These are phyloP conservation scores for Aspiorhynchus laticeps DNA, from an alignment of 2,113 vertebrate species.

Conservation along the genomic window DNA sequence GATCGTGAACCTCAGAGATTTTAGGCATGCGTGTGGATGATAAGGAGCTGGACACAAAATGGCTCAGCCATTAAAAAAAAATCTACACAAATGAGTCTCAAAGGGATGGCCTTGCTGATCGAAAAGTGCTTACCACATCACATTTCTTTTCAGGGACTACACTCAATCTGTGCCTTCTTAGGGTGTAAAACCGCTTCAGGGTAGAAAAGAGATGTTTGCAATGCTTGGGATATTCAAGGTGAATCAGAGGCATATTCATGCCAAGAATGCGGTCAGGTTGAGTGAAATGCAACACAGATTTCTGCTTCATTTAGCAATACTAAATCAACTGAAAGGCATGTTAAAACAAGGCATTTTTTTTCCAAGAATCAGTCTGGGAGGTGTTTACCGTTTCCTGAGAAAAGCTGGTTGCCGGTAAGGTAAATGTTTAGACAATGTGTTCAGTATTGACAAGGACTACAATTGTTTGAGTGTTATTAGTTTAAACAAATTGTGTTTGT, in stretches of 20 bases:
- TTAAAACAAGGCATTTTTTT: neutral
- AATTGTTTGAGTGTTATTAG: constrained; percentile 2
- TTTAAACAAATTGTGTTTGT: neutral
- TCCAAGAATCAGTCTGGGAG: neutral
- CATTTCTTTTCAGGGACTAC: neutral
- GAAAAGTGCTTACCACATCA: constrained; percentile 9
- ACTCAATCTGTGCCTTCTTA: neutral
- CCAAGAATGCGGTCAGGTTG: neutral
- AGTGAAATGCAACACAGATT: neutral
- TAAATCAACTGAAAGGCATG: neutral
- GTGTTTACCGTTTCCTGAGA: constrained; percentile 31
- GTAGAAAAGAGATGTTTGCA: neutral
- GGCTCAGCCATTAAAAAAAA: neutral
- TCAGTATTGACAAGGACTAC: neutral
- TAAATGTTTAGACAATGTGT: constrained; percentile 29
- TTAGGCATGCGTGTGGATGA: neutral
- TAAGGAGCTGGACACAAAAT: neutral
- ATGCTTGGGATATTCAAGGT: neutral
- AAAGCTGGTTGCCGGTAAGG: constrained; percentile 9
- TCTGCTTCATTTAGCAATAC: neutral
- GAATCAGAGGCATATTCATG: neutral
- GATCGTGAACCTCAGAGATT: neutral
- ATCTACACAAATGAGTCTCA: constrained; percentile 17
- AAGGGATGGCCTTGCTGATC: neutral
- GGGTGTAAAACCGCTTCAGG: neutral